Evolutionary conservation across 2,113 vertebrate species (phyloP).

Genomic region (Antigone vipio): DNA sequence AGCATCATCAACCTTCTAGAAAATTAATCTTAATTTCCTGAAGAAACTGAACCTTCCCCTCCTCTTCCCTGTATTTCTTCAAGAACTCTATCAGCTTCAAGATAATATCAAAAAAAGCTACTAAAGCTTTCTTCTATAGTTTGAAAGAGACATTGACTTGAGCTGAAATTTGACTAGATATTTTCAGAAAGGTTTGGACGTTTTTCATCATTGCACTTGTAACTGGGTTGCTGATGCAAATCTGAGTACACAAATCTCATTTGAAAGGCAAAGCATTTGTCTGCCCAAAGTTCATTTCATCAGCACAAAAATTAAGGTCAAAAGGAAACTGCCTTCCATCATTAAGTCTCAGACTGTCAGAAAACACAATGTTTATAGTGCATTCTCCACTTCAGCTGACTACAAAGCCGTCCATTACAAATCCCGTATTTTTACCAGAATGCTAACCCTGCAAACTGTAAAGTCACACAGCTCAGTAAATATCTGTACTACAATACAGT

Average conservation of each 20-base stretch:
- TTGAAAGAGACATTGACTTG: not conserved
- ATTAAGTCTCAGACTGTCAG: not conserved
- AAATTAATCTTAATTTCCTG: not conserved
- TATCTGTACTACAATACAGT: not conserved
- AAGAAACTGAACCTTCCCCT: not conserved
- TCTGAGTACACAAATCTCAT: not conserved
- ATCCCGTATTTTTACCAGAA: not conserved
- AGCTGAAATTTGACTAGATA: not conserved
- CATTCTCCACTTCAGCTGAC: not conserved
- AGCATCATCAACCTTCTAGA: not conserved
- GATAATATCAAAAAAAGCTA: not conserved
- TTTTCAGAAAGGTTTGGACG: not conserved
- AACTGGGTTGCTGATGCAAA: not conserved
- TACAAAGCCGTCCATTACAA: not conserved
- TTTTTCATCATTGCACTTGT: not conserved
- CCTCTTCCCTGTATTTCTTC: not conserved
- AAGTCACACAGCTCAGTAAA: not conserved
- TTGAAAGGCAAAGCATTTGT: constrained; percentile 5
- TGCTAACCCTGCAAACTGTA: not conserved
- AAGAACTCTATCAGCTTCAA: not conserved
- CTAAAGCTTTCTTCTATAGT: not conserved
- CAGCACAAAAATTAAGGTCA: not conserved
- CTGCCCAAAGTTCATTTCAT: not conserved
- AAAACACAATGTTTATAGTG: not conserved
- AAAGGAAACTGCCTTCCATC: not conserved